Evolutionary conservation across 2,113 vertebrate species (phyloP), one percentile per base, ranked within the genome.

Genomic region (Circaetus gallicus): DNA sequence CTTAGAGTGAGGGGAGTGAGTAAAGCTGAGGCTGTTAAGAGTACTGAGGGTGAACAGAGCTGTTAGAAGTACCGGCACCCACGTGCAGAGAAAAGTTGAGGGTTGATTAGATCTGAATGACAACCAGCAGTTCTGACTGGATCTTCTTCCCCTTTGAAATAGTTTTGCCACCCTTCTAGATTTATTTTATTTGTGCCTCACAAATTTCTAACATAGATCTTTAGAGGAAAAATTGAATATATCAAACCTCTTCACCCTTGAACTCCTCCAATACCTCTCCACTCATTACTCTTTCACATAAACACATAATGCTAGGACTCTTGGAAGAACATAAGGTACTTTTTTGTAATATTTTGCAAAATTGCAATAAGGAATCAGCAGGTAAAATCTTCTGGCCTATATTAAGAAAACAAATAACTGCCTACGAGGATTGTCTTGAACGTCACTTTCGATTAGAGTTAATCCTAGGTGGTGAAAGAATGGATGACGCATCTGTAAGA

Each of bases 381-480:
- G 82, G 69, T 90, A 81, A 88, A 87, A 77, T 87, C 81, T 59
- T 74, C 73, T 91, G 74, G 70, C 47, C 79, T 77, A 13, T 47
- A 21, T 62, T 91, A 88, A 77, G 84, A 91, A 96, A 97, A 91
- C 84, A 96, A 96, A 91, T 79, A 94, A 76, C 43, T 77, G 93
- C 78, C 82, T 72, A 10, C 0, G 0, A 86, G 85, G 82, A 82
- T 95, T 95, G 95, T 91, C 82, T 53, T 17, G 90, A 56, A 69
- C 3, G 19, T 96, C 93, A 76, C 66, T 96, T 96, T 94, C 12
- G 11, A 93, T 96, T 95, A 86, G 73, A 93, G 62, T 77, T 96
- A 96, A 96, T 97, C 93, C 90, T 72, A 38, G 66, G 78, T 90
- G 95, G 92, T 76, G 90, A 94, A 85, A 76, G 90, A 76, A 56